These are phyloP conservation scores for Phenacoccus solenopsis DNA, from an alignment of 1,140 invertebrate genomes.

Conservation along the genomic window DNA sequence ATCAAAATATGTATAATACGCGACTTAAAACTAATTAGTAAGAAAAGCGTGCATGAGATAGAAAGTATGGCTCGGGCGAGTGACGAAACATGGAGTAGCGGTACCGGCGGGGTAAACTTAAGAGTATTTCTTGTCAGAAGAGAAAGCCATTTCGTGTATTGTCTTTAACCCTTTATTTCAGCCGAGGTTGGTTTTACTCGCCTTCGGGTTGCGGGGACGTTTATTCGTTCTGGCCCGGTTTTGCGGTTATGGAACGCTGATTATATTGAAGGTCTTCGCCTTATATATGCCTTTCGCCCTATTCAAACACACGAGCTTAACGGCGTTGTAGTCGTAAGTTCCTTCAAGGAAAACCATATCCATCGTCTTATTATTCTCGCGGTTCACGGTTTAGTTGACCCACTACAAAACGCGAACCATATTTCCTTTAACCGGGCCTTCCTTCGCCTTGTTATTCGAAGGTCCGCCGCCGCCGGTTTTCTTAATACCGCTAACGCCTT, in stretches of 20 bases:
- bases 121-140: conserved; percentile 11
- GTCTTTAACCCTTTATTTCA: conserved; percentile 8
- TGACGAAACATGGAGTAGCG: neutral
- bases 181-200: conserved; percentile 5
- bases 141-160: conserved; percentile 17
- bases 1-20: neutral
- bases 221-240: conserved; percentile 16
- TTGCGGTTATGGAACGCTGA: conserved; percentile 17
- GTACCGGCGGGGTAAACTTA: neutral
- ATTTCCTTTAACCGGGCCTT: neutral
- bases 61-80: neutral
- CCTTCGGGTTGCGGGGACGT: neutral
- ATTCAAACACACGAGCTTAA: conserved; percentile 4
- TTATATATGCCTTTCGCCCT: conserved; percentile 8
- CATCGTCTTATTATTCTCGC: conserved; percentile 12
- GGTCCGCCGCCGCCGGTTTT: neutral
- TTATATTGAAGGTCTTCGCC: conserved; percentile 15
- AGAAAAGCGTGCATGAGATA: conserved; percentile 1
- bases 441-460: neutral
- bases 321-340: neutral
- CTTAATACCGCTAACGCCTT: neutral
- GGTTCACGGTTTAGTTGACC: conserved; percentile 14
- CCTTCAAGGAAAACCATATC: conserved; percentile 8
- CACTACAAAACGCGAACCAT: neutral
- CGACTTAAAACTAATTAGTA: neutral